Evolutionary conservation across 2,113 vertebrate genomes (phyloP), one percentile per base, ranked within the genome.

Genomic region (Myodes glareolus): DNA sequence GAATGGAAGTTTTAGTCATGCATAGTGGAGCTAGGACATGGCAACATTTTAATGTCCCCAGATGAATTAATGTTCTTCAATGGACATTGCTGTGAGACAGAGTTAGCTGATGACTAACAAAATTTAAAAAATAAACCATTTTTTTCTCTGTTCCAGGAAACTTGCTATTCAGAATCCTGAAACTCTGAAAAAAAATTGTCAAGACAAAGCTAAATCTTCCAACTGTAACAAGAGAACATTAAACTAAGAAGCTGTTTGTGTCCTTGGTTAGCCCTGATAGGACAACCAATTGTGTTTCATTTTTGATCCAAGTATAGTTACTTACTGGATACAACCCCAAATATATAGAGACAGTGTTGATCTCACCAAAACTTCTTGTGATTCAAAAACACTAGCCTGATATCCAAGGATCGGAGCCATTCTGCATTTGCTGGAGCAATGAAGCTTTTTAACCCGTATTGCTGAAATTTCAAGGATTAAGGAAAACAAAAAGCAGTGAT

Each of bases 41-140:
- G 91, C 91, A 95, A 88, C 9, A 19, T 82, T 92, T 91, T 80
- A 88, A 67, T 93, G 39, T 94, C 67, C 50, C 80, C 72, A 52
- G 76, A 91, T 88, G 95, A 97, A 97, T 97, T 93, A 98, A 90
- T 96, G 6, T 90, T 85, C 88, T 95, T 96, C 70, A 75, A n/a
- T 78, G 97, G 97, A 96, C 73, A 88, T 89, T 96, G 65, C 68
- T 97, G 27, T 77, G 50, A 96, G 86, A 55, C 72, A 93, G 58
- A 87, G 55, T 88, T 88, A 88, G 52, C 13, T 75, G 36, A 19
- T 58, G 19, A 58, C 55, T 58, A 58, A 58, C 19, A 58, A 58
- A 58, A 21, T 58, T 58, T 5, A 21, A 19, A 58, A 58, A 58
- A 58, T 19, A 17, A 93, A 36, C 13, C 58, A 96, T 91, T 65